Evolutionary conservation across 1,140 invertebrate genomes (phyloP), one percentile per base, ranked within the genome.

Genomic region (Cecropterus lyciades): DNA sequence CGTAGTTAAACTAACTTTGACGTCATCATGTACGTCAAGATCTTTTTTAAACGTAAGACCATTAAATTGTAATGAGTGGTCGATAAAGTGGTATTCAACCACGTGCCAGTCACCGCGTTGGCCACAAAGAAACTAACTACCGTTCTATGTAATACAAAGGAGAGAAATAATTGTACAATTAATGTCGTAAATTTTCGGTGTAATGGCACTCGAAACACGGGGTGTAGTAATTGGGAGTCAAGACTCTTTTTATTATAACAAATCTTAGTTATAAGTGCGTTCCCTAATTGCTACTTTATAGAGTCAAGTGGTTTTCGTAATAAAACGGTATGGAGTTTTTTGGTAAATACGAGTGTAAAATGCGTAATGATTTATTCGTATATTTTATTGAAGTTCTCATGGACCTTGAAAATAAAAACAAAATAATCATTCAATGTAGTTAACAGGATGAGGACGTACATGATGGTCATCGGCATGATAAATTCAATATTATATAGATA

Each of bases 91-190:
- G 80, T 84, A 79, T 81, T 75, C 60, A 69, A 84, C 85, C 86
- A 91, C 88, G 88, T 89, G 88, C 87, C 85, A 81, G 81, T 84
- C 81, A 79, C 73, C 77, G 73, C 75, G 77, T 65, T 59, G 48
- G 48, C 66, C 63, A 87, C 82, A 85, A 88, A 84, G 83, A 82
- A 82, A 81, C 73, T 68, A 87, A 91, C 88, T 91, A 89, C 88
- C 86, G 86, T 87, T 85, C 75, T 75, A 81, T 81, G 77, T 83
- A 72, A 75, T 79, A 89, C 88, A 91, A 91, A 81, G 64, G 80
- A 79, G 77, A 80, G 69, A 85, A 91, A 89, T 91, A 88, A 91
- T 89, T 88, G 81, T 86, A 88, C 85, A 89, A 91, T 91, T 91
- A 91, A 87, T 82, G 82, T 84, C 80, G 67, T 75, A 79, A 79